phyloP scores from a whole-genome alignment of 35 echinoderm and acorn worm species.

The Chiridota heheva region DNA sequence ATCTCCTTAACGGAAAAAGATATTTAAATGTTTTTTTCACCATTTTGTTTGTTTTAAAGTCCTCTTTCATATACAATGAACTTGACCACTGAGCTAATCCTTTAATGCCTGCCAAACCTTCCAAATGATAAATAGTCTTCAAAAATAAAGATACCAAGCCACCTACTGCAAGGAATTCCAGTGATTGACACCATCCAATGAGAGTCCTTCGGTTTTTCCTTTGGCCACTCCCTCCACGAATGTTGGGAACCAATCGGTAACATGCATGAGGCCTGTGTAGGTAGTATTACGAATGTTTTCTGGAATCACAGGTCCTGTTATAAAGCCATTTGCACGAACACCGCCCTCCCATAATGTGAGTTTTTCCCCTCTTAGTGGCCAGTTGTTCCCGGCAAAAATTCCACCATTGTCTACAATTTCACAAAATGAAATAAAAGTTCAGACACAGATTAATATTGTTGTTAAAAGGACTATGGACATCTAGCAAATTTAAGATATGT shows the following conservation, averaged over 20 bases:
- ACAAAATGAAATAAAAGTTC: neutral
- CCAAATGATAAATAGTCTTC: neutral
- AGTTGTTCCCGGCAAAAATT: conserved; percentile 37
- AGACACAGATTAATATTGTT: neutral
- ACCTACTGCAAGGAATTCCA: conserved; percentile 67
- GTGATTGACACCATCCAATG: conserved; percentile 61
- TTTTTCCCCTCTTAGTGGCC: conserved; percentile 65
- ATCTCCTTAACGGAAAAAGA: too few relatives aligned
- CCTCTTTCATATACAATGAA: too few relatives aligned
- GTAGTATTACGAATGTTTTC: conserved; percentile 7
- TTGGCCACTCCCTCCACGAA: conserved; percentile 45
- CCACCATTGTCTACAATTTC: conserved; percentile 56
- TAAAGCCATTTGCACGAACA: conserved; percentile 55
- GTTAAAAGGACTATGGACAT: too few relatives aligned
- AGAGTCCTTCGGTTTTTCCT: conserved; percentile 2
- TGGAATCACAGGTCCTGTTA: conserved; percentile 50
- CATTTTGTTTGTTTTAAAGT: neutral
- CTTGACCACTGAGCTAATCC: too few relatives aligned
- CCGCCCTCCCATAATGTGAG: conserved; percentile 69
- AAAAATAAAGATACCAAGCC: neutral
- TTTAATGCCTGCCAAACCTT: neutral
- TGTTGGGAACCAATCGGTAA: conserved; percentile 80
- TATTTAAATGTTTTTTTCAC: too few relatives aligned
- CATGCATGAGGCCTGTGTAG: conserved; percentile 51
- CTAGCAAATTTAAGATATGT: too few relatives aligned